Conservation (phyloP, 2,797 vertebrate genomes). For the Poeciliopsis infans region DNA sequence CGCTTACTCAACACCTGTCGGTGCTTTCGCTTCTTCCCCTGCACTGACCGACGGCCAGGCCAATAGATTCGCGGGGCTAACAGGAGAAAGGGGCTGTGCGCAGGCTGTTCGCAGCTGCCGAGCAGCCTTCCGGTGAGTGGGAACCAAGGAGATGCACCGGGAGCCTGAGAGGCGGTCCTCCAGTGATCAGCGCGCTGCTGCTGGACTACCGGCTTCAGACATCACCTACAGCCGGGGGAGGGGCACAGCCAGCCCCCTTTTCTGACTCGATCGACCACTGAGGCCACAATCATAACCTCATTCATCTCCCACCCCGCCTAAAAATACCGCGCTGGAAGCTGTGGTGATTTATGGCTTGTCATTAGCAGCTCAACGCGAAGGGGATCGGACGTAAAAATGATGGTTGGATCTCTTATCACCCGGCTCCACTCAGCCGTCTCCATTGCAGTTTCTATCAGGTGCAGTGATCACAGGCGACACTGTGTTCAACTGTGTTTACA, state of each 20-base stretch:
- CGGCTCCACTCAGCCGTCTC: conserved; percentile 30
- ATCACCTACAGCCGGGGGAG: conserved; percentile 81
- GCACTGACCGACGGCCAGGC: conserved; percentile 69
- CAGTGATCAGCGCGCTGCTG: conserved; percentile 81
- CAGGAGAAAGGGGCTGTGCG: conserved; percentile 54
- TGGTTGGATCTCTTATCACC: conserved; percentile 47
- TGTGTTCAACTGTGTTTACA: conserved; percentile 34
- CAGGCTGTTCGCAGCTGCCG: conserved; percentile 73
- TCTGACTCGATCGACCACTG: conserved; percentile 62
- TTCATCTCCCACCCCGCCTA: conserved; percentile 65
- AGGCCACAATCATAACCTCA: conserved; percentile 72
- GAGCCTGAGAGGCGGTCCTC: conserved; percentile 83
- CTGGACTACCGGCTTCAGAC: conserved; percentile 79
- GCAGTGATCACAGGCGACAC: conserved; percentile 40
- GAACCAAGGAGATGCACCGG: conserved; percentile 61
- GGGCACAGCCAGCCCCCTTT: conserved; percentile 61
- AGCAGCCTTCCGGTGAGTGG: conserved; percentile 75
- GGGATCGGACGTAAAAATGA: conserved; percentile 55
- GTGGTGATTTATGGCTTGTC: conserved; percentile 63
- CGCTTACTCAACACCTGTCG: conserved; percentile 81
- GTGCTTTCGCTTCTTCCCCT: conserved; percentile 73
- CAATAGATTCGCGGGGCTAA: conserved; percentile 67
- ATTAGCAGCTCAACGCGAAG: conserved; percentile 53
- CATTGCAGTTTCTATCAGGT: conserved; percentile 40
- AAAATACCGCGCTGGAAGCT: conserved; percentile 63